Conservation (phyloP, 2,888 invertebrate species). For the Pocota personata region DNA sequence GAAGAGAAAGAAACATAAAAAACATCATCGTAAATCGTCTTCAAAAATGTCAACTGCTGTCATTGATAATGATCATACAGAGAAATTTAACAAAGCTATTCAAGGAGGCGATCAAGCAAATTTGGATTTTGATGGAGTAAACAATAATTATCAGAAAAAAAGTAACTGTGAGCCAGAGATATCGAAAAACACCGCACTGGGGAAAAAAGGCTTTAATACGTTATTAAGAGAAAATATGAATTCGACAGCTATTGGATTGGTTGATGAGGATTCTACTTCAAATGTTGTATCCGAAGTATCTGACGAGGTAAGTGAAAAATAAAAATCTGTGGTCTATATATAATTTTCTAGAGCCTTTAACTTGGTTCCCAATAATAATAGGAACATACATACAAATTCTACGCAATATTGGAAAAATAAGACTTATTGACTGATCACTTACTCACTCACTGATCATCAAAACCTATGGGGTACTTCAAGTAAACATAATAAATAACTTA, state of each 20-base stretch:
- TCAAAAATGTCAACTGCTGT: conserved; percentile 10
- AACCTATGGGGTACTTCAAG: no score
- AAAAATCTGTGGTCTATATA: neutral
- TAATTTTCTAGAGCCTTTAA: no score
- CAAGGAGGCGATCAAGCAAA: neutral
- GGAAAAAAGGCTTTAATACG: neutral
- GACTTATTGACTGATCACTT: no score
- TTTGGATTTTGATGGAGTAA: neutral
- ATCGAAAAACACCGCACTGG: neutral
- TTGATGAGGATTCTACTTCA: conserved; percentile 80
- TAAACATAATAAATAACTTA: no score
- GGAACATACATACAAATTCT: no score
- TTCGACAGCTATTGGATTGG: conserved; percentile 78
- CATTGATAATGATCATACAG: conserved; percentile 70
- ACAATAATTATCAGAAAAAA: neutral
- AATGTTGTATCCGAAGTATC: conserved; percentile 81
- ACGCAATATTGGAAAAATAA: no score
- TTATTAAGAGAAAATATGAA: conserved; percentile 75
- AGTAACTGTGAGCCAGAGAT: neutral
- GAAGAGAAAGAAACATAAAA: conserved; percentile 91
- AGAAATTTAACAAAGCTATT: conserved; percentile 43
- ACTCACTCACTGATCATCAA: no score
- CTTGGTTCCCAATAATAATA: no score
- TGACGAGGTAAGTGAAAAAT: conserved; percentile 77
- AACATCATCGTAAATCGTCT: conserved; percentile 85